These are phyloP conservation scores for Drosophila quadrilineata DNA, from an alignment of 1,140 invertebrate genomes.

Conservation along the genomic window DNA sequence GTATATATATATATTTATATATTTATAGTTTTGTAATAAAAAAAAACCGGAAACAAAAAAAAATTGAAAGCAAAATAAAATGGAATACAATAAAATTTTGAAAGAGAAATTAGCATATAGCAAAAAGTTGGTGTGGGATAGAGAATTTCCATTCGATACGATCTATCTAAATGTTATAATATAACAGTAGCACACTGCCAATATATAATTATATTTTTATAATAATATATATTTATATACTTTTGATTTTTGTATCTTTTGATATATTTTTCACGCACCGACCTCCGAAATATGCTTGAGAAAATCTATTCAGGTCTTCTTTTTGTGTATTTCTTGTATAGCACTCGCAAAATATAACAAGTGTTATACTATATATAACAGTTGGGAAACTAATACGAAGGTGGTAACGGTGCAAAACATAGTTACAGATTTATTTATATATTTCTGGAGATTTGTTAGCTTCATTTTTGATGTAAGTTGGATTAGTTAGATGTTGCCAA, in stretches of 20 bases:
- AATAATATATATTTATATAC: slow-evolving; percentile 24
- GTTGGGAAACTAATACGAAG: slow-evolving; percentile 49
- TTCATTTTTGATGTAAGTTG: slow-evolving; percentile 39
- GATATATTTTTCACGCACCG: slow-evolving; percentile 59
- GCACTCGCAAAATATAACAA: slow-evolving; percentile 31
- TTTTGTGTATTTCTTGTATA: slow-evolving; percentile 51
- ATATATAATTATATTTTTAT: slow-evolving; percentile 11
- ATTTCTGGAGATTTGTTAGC: too few species aligned
- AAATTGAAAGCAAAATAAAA: slow-evolving; percentile 39
- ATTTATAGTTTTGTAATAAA: slow-evolving; percentile 17
- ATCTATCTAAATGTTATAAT: too few species aligned
- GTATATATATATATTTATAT: slow-evolving; percentile 29
- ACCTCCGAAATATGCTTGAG: slow-evolving; percentile 81
- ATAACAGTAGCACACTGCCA: slow-evolving; percentile 25
- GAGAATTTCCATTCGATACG: too few species aligned
- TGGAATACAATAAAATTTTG: slow-evolving; percentile 25
- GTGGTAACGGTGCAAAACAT: slow-evolving; percentile 79
- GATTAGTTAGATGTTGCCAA: slow-evolving; percentile 26
- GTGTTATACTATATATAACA: slow-evolving; percentile 34
- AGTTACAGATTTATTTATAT: too few species aligned
- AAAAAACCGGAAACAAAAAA: slow-evolving; percentile 51
- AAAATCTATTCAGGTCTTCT: slow-evolving; percentile 79
- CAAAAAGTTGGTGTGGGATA: slow-evolving; percentile 42
- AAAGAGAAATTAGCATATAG: slow-evolving; percentile 40
- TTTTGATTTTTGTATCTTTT: slow-evolving; percentile 4